A percentile compares a stretch with the other conserved stretches of the same genome.
Conservation (phyloP, 1,140 invertebrate genomes). For the Temnothorax curvispinosus region DNA sequence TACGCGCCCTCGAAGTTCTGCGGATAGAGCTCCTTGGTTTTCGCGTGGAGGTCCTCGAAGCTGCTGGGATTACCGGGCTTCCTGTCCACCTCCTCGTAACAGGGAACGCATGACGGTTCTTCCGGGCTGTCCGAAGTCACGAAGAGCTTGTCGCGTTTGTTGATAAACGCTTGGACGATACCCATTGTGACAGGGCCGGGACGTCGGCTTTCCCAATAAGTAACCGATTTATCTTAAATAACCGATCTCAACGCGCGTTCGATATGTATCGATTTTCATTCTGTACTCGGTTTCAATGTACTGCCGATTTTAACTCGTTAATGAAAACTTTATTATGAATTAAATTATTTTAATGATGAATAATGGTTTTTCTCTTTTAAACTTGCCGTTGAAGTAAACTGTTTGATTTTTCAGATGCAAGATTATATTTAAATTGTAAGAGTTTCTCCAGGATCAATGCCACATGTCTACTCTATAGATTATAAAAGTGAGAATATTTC, state of each 20-base stretch:
- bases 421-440: background rate
- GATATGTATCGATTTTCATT: slow-evolving; percentile 45
- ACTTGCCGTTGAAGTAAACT: background rate
- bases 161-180: slow-evolving; percentile 54
- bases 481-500: background rate
- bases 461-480: background rate
- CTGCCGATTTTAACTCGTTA: background rate
- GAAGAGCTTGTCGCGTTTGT: slow-evolving; percentile 37
- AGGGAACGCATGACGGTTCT: slow-evolving; percentile 49
- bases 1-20: slow-evolving; percentile 92
- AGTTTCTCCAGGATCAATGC: background rate
- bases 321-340: background rate
- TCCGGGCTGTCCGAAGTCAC: background rate
- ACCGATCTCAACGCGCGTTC: background rate
- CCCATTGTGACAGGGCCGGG: slow-evolving; percentile 56
- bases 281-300: background rate
- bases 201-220: background rate
- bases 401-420: background rate
- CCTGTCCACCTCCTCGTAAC: slow-evolving; percentile 42
- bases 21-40: slow-evolving; percentile 89
- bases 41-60: slow-evolving; percentile 82
- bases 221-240: slow-evolving; percentile 26
- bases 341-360: slow-evolving; percentile 7
- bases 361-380: background rate
- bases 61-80: slow-evolving; percentile 82